Percentiles rank a stretch among this genome's conserved stretches.
These are phyloP conservation scores for Gadus macrocephalus DNA, from an alignment of 2,113 vertebrate species.

Conservation along the genomic window DNA sequence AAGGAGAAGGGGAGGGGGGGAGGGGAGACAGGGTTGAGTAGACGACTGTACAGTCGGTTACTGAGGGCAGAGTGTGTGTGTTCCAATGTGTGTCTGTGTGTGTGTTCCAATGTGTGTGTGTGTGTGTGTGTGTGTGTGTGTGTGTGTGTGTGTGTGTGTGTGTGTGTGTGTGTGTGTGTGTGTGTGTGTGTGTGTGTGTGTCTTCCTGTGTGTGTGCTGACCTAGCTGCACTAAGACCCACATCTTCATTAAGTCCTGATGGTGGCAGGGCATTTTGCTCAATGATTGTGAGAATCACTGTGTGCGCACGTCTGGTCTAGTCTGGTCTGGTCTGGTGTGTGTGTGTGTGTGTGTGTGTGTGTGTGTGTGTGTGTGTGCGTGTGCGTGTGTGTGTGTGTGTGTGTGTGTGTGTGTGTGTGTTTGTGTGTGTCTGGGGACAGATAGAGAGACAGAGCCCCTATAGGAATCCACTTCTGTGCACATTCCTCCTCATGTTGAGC, in stretches of 20 bases:
- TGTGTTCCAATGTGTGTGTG: background rate
- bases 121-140: conserved; percentile 1
- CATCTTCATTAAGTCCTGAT: background rate
- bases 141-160: conserved; percentile 7
- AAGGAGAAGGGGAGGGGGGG: conserved; percentile 19
- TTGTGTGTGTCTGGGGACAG: background rate
- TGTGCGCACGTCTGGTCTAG: no score
- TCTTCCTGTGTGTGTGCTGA: background rate
- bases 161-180: background rate
- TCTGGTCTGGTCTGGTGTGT: background rate
- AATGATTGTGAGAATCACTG: background rate
- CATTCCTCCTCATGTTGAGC: conserved; percentile 7
- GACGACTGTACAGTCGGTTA: conserved; percentile 7
- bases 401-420: conserved; percentile 5
- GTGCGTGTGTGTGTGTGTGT: background rate
- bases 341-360: background rate
- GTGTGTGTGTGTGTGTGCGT: no score
- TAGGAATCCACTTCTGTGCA: background rate
- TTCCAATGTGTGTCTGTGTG: background rate
- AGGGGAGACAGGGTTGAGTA: conserved; percentile 4
- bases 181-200: background rate
- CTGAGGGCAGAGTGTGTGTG: conserved; percentile 7
- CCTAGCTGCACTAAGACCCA: background rate
- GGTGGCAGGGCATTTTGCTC: background rate
- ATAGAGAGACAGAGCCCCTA: background rate